These are phyloP conservation scores for Drosophila greeni DNA, from an alignment of 2,888 invertebrate species.

Conservation along the genomic window DNA sequence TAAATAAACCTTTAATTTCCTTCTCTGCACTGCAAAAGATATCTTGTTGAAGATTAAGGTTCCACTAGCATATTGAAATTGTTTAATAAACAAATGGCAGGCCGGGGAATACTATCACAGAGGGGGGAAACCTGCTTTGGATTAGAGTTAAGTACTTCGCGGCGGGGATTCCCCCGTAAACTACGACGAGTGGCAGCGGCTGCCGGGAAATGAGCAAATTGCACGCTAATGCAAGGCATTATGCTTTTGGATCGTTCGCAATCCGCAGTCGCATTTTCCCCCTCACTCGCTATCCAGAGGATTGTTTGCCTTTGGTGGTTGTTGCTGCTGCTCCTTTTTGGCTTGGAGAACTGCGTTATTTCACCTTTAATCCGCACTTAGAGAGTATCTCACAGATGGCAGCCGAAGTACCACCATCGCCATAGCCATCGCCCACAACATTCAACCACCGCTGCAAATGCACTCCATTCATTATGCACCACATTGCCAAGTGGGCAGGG, in stretches of 20 bases:
- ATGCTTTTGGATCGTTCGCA: constrained; percentile 55
- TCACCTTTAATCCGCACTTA: constrained; percentile 72
- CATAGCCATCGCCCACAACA: constrained; percentile 42
- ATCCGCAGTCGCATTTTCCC: constrained; percentile 24
- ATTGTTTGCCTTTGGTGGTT: constrained; percentile 32
- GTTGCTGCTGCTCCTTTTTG: constrained; percentile 7
- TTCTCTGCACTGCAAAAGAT: constrained; percentile 5
- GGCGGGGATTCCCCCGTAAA: constrained; percentile 45
- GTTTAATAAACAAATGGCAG: constrained; percentile 71
- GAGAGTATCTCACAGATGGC: constrained; percentile 40
- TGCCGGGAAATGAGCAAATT: constrained; percentile 72
- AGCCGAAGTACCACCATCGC: constrained; percentile 23
- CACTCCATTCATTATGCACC: constrained; percentile 60
- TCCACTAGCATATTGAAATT: constrained; percentile 69
- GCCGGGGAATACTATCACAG: constrained; percentile 34
- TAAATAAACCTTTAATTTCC: background rate
- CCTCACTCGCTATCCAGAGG: background rate
- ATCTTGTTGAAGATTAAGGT: constrained; percentile 50
- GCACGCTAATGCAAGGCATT: constrained; percentile 72
- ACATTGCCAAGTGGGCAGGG: constrained; percentile 9
- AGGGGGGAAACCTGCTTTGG: constrained; percentile 32
- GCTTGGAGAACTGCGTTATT: constrained; percentile 55
- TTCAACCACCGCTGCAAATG: constrained; percentile 46
- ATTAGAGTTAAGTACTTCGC: constrained; percentile 58
- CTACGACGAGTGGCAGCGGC: constrained; percentile 35